Base-by-base conservation (phyloP, 2,888 invertebrate genomes). In the Ceriagrion tenellum region DNA sequence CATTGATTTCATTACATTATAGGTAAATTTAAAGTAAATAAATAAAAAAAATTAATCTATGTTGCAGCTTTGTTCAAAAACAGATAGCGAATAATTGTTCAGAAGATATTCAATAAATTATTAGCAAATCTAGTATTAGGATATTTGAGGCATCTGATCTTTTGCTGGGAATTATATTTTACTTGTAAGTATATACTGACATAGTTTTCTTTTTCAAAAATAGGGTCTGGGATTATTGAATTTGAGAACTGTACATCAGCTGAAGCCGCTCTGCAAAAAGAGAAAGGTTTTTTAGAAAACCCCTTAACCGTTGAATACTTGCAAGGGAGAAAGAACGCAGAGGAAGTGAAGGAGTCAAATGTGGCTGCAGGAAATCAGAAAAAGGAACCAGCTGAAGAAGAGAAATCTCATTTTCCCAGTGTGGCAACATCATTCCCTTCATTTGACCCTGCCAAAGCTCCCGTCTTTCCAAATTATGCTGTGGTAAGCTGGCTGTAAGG, bases 241-340 rank as follows among this genome's bases (percentile, higher is more conserved):
- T 93, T 93, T 93, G 93, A 93, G 26, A 93, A 63, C 63, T 47
- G 90, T 88, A 55, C 88, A 10, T 93, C 93, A 13, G 74, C 93
- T n/a, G 97, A 97, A 97, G 97, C 97, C 96, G 97, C 97, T n/a
- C 96, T 97, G 13, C 96, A 97, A 95, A 97, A 97, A 96, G 98
- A 98, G 96, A 97, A 97, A 90, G 98, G 98, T 95, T 97, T 98
- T 95, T 96, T 98, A 81, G 97, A 97, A 23, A 99, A 98, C 97
- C 98, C 98, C 0, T 96, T 99, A 88, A 97, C 97, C 96, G 97
- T 99, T 55, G 97, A 98, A 96, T 98, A 98, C 98, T 96, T 99
- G 0, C 98, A 98, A 97, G 96, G 96, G 96, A 97, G 97, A 88
- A 96, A 97, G 95, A 96, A 97, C n/a, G 97, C 96, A 95, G 97